Conservation (phyloP, 2,797 vertebrate species). For the Anniella stebbinsi region DNA sequence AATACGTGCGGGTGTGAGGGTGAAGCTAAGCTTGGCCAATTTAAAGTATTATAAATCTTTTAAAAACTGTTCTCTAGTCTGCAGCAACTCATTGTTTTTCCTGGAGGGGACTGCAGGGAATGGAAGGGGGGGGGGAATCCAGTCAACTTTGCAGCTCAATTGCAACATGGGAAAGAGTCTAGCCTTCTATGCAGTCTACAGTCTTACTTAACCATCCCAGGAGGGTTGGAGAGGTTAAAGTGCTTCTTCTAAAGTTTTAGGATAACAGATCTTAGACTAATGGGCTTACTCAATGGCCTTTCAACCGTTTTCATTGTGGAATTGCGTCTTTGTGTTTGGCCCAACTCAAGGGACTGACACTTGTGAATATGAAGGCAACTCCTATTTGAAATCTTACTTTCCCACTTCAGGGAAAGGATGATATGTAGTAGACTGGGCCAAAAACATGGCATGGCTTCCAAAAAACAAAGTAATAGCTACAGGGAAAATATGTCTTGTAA, state of each 20-base stretch:
- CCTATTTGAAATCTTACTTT: not conserved
- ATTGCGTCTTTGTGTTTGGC: too few relatives aligned
- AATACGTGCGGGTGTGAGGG: not conserved
- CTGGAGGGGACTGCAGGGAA: not conserved
- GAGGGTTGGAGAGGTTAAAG: not conserved
- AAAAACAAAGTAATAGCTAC: not conserved
- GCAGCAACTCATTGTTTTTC: not conserved
- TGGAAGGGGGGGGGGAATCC: not conserved
- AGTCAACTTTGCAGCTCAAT: conserved; percentile 1
- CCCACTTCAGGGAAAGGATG: not conserved
- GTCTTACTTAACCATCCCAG: not conserved
- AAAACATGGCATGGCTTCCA: not conserved
- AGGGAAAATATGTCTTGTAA: not conserved
- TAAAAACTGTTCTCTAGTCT: not conserved
- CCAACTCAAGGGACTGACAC: not conserved
- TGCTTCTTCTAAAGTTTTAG: not conserved
- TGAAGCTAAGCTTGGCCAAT: not conserved
- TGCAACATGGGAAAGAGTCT: not conserved
- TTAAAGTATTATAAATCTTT: not conserved
- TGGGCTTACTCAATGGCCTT: too few relatives aligned
- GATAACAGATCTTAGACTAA: not conserved
- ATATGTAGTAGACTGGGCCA: not conserved
- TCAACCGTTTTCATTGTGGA: not conserved
- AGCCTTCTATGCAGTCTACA: not conserved
- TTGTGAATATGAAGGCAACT: not conserved